Percentiles rank a stretch among this genome's conserved stretches.
Conservation (phyloP, 2,888 invertebrate species). For the Tineola bisselliella region DNA sequence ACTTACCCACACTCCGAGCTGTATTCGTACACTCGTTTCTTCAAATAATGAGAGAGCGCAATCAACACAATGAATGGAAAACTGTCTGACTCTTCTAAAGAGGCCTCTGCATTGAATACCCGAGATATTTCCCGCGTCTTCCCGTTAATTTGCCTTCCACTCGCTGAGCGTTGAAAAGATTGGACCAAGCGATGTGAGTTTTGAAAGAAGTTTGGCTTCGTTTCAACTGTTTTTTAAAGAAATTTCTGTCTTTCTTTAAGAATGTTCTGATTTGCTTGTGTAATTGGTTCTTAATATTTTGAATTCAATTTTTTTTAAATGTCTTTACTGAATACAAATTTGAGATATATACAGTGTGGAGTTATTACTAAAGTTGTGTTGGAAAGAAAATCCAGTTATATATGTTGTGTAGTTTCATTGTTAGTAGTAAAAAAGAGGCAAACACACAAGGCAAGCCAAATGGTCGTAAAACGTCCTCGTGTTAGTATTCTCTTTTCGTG, state of each 20-base stretch:
- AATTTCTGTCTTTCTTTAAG: neutral
- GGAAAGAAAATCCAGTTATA: neutral
- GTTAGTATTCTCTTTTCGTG: slow-evolving; percentile 8
- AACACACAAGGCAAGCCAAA: neutral
- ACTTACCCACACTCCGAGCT: neutral
- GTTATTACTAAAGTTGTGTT: neutral
- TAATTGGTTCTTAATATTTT: neutral
- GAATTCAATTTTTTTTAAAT: too few relatives aligned
- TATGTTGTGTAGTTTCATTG: neutral
- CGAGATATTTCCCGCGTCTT: slow-evolving; percentile 15
- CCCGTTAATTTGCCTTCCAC: slow-evolving; percentile 14
- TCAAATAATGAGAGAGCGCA: slow-evolving; percentile 14
- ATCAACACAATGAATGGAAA: slow-evolving; percentile 15
- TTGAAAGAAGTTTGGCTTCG: slow-evolving; percentile 5
- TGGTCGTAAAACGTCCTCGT: neutral
- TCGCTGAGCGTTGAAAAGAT: slow-evolving; percentile 10
- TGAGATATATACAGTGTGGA: too few relatives aligned
- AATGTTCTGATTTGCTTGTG: neutral
- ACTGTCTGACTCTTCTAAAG: slow-evolving; percentile 13
- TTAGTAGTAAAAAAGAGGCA: neutral
- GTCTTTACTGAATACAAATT: too few relatives aligned
- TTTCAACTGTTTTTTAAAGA: neutral
- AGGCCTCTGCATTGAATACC: slow-evolving; percentile 8
- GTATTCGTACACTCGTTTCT: slow-evolving; percentile 11
- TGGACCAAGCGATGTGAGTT: slow-evolving; percentile 7